Percentiles rank a stretch among this genome's conserved stretches.
Conservation (phyloP, 2,113 vertebrate genomes). For the Muntiacus muntjak region DNA sequence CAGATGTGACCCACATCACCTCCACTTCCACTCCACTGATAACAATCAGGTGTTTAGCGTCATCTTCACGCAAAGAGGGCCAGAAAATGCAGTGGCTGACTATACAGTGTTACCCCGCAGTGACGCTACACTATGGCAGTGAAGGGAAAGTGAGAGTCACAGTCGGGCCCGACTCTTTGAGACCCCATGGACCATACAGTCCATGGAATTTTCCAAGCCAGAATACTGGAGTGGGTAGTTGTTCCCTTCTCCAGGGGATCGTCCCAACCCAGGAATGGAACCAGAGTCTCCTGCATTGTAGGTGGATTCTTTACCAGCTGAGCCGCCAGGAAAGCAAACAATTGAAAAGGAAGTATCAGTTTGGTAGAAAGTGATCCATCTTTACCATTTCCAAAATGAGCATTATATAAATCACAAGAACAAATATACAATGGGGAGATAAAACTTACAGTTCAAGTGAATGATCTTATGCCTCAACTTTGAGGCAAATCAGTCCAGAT, state of each 20-base stretch:
- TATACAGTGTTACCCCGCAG: background rate
- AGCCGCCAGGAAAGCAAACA: background rate
- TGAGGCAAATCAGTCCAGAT: background rate
- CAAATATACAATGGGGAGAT: background rate
- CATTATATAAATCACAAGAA: background rate
- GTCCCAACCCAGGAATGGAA: background rate
- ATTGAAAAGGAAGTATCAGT: background rate
- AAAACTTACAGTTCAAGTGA: background rate
- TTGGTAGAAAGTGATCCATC: background rate
- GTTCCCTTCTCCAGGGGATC: background rate
- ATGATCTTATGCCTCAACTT: background rate
- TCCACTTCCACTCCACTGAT: background rate
- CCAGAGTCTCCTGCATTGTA: background rate
- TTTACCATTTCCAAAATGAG: background rate
- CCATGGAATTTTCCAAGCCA: background rate
- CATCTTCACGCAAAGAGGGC: background rate
- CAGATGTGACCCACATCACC: background rate
- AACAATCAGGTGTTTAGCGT: background rate
- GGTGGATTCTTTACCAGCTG: background rate
- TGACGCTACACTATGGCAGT: background rate
- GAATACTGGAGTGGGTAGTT: background rate
- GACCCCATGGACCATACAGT: background rate
- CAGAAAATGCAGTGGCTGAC: background rate
- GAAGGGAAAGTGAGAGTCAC: background rate
- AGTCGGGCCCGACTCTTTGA: background rate